Base-by-base conservation (phyloP, 92 coral and sea anemone species). In the Phymanthus crucifer region DNA sequence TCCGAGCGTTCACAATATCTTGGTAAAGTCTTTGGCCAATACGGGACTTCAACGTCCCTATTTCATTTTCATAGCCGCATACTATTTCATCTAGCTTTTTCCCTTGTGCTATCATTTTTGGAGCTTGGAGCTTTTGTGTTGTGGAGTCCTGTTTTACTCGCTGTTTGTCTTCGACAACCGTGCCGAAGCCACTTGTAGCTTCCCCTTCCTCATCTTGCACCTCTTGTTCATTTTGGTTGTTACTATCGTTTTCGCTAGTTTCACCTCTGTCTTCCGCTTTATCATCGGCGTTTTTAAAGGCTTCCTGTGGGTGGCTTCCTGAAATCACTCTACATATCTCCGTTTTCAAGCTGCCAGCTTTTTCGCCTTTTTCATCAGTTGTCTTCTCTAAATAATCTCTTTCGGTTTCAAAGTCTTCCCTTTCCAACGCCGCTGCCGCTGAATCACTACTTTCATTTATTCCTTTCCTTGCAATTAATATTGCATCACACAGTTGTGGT, bases 51-150 rank as follows among this genome's bases (percentile, higher is more conserved):
- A 70, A 40, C 2, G 31, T 17, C 6, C 46, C 76, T 19, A 71
- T 73, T 32, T 73, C 57, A 23, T 71, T 76, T 72, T 84, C 88
- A 57, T 84, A 84, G 24, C 29, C 66, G 56, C 70, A 50, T 58
- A 84, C 52, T 12, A 84, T 70, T n/a, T 36, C 69, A 29, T 46
- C 88, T 2, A 84, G 73, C 19, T 73, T 78, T 72, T 32, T 29
- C 13, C 71, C 50, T 80, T 84, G 74, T 10, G 47, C 58, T 9
- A 26, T 71, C 88, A 84, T 84, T 33, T 40, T 18, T 74, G 57
- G 57, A 74, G 66, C 78, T 12, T 52, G 81, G 14, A 82, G 79
- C 14, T 77, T 80, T 77, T 54, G 76, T 33, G 74, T 73, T 29
- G 48, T 69, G 37, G 32, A 38, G 54, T 40, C 74, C 19, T 32